Evolutionary conservation across 2,797 vertebrate species (phyloP).

Genomic region (Sciaenops ocellatus): DNA sequence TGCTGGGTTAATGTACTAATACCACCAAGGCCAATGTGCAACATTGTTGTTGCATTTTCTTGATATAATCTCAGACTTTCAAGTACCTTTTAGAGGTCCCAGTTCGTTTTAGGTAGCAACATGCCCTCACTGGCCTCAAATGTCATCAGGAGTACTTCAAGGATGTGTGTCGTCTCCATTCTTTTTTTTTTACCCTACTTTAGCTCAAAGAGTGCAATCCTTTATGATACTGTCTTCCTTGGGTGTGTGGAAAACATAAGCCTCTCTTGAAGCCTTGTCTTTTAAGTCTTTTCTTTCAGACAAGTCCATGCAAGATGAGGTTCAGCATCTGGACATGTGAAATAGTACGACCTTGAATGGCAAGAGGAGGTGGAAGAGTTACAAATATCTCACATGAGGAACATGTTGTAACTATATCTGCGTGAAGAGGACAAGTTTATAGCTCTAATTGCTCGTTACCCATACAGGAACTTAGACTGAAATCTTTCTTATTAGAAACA

Average conservation of each 20-base stretch:
- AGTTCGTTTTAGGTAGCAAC: background rate
- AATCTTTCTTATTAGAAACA: background rate
- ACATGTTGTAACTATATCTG: constrained; percentile 18
- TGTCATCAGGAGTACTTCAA: background rate
- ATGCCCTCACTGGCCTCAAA: constrained; percentile 1
- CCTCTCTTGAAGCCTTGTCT: background rate
- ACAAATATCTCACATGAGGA: constrained; percentile 1
- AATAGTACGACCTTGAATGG: background rate
- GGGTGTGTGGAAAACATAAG: background rate
- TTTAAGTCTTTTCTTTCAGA: constrained; percentile 11
- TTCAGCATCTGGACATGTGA: constrained; percentile 12
- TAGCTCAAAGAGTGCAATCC: background rate
- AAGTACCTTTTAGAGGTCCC: background rate
- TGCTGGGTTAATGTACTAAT: background rate
- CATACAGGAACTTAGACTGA: background rate
- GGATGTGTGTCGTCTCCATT: background rate
- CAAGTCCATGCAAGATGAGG: constrained; percentile 15
- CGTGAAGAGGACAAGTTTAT: constrained; percentile 2
- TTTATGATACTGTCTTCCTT: constrained; percentile 13
- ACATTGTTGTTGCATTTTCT: background rate
- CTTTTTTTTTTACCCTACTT: background rate
- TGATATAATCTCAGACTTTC: constrained; percentile 10
- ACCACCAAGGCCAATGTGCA: background rate
- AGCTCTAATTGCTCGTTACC: background rate
- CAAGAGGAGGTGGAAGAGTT: background rate